Conservation (phyloP, 2,797 vertebrate genomes). For the Thunnus albacares region DNA sequence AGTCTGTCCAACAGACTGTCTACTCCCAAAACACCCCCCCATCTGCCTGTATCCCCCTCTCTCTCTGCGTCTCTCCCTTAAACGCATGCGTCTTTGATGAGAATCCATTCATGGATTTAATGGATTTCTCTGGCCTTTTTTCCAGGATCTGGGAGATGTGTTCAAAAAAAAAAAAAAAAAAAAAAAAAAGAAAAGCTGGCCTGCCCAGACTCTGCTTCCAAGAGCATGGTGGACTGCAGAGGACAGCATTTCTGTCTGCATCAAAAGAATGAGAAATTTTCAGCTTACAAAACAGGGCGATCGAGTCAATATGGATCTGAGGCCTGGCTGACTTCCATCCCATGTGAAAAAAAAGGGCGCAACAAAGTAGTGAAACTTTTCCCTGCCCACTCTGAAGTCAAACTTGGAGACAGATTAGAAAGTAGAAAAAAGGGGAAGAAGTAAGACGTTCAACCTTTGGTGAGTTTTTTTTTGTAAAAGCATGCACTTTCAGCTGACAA, state of each 20-base stretch:
- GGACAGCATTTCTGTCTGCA: conserved; percentile 83
- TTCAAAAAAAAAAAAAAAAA: conserved; percentile 39
- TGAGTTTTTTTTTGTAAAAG: conserved; percentile 56
- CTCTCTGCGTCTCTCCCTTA: conserved; percentile 72
- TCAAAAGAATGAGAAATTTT: conserved; percentile 84
- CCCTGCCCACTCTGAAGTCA: conserved; percentile 60
- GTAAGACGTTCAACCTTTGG: conserved; percentile 60
- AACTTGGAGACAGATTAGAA: conserved; percentile 79
- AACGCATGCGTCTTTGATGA: conserved; percentile 84
- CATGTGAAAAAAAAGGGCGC: conserved; percentile 46
- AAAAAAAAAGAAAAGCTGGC: conserved; percentile 58
- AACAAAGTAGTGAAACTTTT: conserved; percentile 68
- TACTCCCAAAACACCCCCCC: conserved; percentile 67
- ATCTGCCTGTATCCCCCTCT: conserved; percentile 48
- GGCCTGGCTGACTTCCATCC: conserved; percentile 76
- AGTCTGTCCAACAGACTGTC: conserved; percentile 68
- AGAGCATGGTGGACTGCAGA: conserved; percentile 81
- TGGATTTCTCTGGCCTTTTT: conserved; percentile 86
- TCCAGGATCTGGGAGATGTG: conserved; percentile 82
- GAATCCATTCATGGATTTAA: conserved; percentile 89
- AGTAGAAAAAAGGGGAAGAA: conserved; percentile 52
- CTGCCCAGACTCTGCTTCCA: conserved; percentile 69
- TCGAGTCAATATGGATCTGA: conserved; percentile 84
- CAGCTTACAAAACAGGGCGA: conserved; percentile 80
- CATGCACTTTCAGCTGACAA: conserved; percentile 63